Evolutionary conservation across 2,888 invertebrate genomes (phyloP).

Genomic region (Keiferia lycopersicella): DNA sequence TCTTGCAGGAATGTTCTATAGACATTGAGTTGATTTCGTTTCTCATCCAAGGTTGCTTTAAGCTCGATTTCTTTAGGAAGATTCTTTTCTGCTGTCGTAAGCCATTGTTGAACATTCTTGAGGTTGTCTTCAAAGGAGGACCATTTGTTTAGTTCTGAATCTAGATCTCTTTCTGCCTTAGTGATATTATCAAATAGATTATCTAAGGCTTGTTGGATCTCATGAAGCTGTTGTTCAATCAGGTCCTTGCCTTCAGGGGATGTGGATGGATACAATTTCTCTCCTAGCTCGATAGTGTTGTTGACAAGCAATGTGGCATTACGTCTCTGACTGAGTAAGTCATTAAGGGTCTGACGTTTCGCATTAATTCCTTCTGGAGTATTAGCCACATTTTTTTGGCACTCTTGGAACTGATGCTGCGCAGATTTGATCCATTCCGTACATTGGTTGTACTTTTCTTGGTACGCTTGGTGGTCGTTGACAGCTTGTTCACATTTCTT

Average conservation of each 20-base stretch:
- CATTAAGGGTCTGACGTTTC: conserved; percentile 86
- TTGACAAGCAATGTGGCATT: conserved; percentile 89
- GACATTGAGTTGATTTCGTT: conserved; percentile 91
- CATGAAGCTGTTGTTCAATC: conserved; percentile 90
- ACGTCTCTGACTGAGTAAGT: conserved; percentile 87
- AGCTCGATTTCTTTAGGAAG: conserved; percentile 90
- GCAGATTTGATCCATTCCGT: conserved; percentile 89
- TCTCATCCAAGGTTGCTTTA: conserved; percentile 94
- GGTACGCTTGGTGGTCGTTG: conserved; percentile 88
- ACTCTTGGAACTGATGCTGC: conserved; percentile 86
- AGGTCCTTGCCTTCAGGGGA: conserved; percentile 93
- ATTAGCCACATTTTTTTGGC: conserved; percentile 83
- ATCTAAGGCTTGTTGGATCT: conserved; percentile 91
- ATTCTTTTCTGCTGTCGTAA: conserved; percentile 87
- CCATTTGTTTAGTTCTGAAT: conserved; percentile 92
- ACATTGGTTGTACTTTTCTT: conserved; percentile 92
- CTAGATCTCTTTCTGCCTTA: conserved; percentile 89
- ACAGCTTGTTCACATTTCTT: conserved; percentile 96
- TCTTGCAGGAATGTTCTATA: conserved; percentile 92
- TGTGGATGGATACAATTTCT: conserved; percentile 92
- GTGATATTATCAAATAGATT: conserved; percentile 89
- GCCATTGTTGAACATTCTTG: conserved; percentile 89
- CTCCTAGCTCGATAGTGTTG: conserved; percentile 92
- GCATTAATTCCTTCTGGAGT: conserved; percentile 86
- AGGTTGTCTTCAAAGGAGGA: conserved; percentile 94